These are phyloP conservation scores for Lithobates sylvaticus DNA, from an alignment of 2,797 vertebrate species.

Conservation along the genomic window DNA sequence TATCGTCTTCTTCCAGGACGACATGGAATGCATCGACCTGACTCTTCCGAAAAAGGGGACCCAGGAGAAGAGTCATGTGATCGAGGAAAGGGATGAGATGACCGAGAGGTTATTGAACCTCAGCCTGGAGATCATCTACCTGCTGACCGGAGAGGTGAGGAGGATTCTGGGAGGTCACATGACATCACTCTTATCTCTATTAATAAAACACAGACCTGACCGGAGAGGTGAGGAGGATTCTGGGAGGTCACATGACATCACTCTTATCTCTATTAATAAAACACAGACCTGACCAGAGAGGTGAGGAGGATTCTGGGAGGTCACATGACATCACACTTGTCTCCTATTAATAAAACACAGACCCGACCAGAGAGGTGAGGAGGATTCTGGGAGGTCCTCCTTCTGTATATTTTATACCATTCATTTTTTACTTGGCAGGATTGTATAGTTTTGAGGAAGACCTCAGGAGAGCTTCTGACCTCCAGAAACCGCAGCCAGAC, in stretches of 20 bases:
- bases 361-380: not conserved
- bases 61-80: not conserved
- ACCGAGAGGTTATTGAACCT: not conserved
- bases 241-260: not conserved
- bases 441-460: not conserved
- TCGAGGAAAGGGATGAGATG: not conserved
- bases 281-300: too few species aligned
- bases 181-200: not conserved
- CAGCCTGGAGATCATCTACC: not conserved
- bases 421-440: not conserved
- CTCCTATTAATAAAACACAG: too few species aligned
- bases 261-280: not conserved
- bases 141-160: conserved; percentile 7
- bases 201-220: not conserved
- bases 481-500: not conserved
- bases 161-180: conserved; percentile 4
- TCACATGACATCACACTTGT: too few species aligned
- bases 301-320: too few species aligned
- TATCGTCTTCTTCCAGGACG: not conserved
- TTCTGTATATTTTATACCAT: not conserved
- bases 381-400: not conserved
- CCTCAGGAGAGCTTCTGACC: not conserved
- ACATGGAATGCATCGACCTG: not conserved
- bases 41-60: not conserved
- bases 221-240: too few species aligned